Percentiles rank a stretch among this genome's conserved stretches.
Conservation (phyloP, 2,113 vertebrate genomes). For the Acrocephalus arundinaceus region DNA sequence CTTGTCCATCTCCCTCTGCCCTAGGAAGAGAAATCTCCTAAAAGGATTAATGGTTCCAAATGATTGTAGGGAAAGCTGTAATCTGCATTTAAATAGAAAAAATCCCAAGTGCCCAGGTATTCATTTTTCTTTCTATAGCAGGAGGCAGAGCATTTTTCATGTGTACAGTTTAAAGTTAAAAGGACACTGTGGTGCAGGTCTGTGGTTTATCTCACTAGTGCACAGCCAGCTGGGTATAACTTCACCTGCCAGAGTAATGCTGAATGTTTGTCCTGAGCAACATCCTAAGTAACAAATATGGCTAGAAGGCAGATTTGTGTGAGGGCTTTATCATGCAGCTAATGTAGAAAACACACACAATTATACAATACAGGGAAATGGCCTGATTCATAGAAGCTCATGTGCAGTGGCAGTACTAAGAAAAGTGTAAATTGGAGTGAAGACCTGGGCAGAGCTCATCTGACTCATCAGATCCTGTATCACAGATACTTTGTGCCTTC, state of each 20-base stretch:
- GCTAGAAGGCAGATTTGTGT: background rate
- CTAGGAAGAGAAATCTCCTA: background rate
- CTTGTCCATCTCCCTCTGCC: background rate
- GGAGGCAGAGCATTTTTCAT: background rate
- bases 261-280: background rate
- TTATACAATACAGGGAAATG: background rate
- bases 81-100: slow-evolving; percentile 38
- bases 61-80: background rate
- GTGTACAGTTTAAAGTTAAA: background rate
- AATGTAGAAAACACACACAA: background rate
- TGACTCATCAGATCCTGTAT: background rate
- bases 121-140: background rate
- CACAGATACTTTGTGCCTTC: background rate
- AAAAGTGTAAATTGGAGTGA: background rate
- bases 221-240: background rate
- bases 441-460: background rate
- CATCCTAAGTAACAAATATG: background rate
- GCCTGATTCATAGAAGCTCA: background rate
- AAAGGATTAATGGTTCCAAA: slow-evolving; percentile 9
- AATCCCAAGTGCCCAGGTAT: background rate
- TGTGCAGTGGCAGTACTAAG: background rate
- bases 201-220: background rate
- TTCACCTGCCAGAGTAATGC: background rate
- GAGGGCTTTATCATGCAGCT: background rate
- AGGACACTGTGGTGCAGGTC: background rate